A percentile compares a stretch with the other conserved stretches of the same genome.
Evolutionary conservation across 2,888 invertebrate genomes (phyloP).

Genomic region (Pogonocherus hispidulus): DNA sequence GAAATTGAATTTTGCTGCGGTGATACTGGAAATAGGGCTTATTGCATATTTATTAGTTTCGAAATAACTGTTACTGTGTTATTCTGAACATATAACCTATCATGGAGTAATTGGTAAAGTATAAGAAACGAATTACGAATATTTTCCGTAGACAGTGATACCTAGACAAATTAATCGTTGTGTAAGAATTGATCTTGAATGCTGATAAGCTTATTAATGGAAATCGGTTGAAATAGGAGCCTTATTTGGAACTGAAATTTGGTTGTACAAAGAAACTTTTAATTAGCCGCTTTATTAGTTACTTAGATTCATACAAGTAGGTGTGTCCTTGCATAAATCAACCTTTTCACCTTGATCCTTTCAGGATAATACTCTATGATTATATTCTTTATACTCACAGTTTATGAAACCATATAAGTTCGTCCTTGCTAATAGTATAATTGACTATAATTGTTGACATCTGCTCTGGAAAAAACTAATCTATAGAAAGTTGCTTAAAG

Average conservation of each 20-base stretch:
- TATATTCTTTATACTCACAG: not conserved
- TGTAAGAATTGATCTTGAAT: slow-evolving; percentile 27
- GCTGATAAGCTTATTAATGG: slow-evolving; percentile 37
- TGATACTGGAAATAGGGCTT: not conserved
- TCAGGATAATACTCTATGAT: not conserved
- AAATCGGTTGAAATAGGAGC: slow-evolving; percentile 22
- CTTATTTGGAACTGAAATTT: slow-evolving; percentile 30
- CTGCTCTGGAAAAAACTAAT: not conserved
- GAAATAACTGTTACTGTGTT: not conserved
- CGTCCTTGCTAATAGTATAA: too few species aligned
- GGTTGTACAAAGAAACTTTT: slow-evolving; percentile 18
- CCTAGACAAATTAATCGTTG: slow-evolving; percentile 26
- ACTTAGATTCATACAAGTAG: not conserved
- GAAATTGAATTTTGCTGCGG: not conserved
- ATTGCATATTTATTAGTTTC: slow-evolving; percentile 6
- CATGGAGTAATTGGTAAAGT: not conserved
- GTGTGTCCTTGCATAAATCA: not conserved
- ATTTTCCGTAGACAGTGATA: slow-evolving; percentile 5
- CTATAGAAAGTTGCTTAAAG: not conserved
- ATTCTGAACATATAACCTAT: not conserved
- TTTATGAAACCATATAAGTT: not conserved
- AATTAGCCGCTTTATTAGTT: slow-evolving; percentile 20
- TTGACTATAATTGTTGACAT: not conserved
- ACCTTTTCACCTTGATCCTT: not conserved
- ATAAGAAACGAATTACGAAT: not conserved